phyloP scores from a whole-genome alignment of 92 coral and sea anemone species.

The Virgularia gustaviana region DNA sequence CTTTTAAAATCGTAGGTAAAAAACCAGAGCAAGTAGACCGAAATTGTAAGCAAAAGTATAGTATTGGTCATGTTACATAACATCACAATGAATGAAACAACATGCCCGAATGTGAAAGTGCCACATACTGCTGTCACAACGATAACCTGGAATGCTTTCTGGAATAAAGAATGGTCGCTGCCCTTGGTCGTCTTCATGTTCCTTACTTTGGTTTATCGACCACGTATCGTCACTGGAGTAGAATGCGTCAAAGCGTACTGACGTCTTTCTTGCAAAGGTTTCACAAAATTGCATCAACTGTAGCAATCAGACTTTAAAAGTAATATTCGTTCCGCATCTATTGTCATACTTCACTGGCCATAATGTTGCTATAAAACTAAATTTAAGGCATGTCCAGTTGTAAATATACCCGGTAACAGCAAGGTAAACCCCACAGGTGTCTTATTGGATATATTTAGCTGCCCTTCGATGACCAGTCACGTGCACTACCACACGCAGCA shows the following conservation, averaged over 20 bases:
- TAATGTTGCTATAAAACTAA: too few species aligned
- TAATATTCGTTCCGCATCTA: too few species aligned
- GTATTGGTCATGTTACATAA: slow-evolving; percentile 34
- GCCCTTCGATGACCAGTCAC: slow-evolving; percentile 28
- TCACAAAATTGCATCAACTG: too few species aligned
- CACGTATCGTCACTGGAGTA: too few species aligned
- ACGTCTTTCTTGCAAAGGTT: too few species aligned
- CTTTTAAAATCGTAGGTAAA: slow-evolving; percentile 60
- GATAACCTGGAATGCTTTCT: slow-evolving; percentile 21
- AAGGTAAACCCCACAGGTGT: slow-evolving; percentile 26
- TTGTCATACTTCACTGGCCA: too few species aligned
- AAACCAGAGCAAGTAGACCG: slow-evolving; percentile 72
- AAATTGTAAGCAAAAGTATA: slow-evolving; percentile 13
- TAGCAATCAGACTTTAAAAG: too few species aligned
- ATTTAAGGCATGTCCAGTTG: too few species aligned
- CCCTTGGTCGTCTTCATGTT: too few species aligned
- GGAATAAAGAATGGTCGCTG: slow-evolving; percentile 12
- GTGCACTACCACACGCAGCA: background rate
- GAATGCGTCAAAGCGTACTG: too few species aligned
- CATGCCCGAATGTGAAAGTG: slow-evolving; percentile 19
- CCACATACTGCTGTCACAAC: slow-evolving; percentile 39
- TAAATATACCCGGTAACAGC: too few species aligned
- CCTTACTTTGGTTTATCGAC: too few species aligned
- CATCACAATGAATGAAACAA: slow-evolving; percentile 25
- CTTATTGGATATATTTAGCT: background rate